phyloP scores from a whole-genome alignment of 2,888 invertebrate genomes.

The Cephus rjabovi region DNA sequence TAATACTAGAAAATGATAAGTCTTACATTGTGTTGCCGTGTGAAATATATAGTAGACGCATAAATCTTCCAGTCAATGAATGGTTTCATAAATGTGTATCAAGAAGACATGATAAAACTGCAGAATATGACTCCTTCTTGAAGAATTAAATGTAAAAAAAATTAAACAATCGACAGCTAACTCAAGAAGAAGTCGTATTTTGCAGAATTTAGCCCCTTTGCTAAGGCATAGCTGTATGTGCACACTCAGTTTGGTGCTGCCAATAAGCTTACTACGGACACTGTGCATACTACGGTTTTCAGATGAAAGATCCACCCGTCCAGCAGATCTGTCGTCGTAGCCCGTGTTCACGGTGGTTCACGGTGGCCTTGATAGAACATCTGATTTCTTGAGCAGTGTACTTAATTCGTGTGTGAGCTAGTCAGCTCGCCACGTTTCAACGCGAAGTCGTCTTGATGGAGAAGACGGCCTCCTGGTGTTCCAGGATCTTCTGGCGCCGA shows the following conservation, averaged over 20 bases:
- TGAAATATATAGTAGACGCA: neutral
- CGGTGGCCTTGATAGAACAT: constrained; percentile 38
- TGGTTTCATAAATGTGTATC: neutral
- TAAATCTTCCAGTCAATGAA: neutral
- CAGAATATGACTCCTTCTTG: too few species aligned
- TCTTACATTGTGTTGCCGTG: neutral
- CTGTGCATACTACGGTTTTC: neutral
- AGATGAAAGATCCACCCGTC: neutral
- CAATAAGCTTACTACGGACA: neutral
- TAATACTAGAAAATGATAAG: neutral
- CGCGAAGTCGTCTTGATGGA: neutral
- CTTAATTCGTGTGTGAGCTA: constrained; percentile 33
- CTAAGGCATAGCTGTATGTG: neutral
- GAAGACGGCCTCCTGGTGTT: neutral
- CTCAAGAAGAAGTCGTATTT: too few species aligned
- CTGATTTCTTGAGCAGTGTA: constrained; percentile 30
- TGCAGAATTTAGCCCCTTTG: neutral
- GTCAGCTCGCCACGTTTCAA: neutral
- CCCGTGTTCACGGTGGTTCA: constrained; percentile 26
- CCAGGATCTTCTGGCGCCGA: neutral
- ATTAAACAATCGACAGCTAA: too few species aligned
- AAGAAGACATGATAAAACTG: neutral
- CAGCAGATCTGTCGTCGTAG: neutral
- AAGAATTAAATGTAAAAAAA: too few species aligned
- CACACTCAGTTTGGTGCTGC: neutral